Percentiles rank a stretch among this genome's conserved stretches.
Evolutionary conservation across 1,140 invertebrate species (phyloP).

Genomic region (Bombyx mandarina): DNA sequence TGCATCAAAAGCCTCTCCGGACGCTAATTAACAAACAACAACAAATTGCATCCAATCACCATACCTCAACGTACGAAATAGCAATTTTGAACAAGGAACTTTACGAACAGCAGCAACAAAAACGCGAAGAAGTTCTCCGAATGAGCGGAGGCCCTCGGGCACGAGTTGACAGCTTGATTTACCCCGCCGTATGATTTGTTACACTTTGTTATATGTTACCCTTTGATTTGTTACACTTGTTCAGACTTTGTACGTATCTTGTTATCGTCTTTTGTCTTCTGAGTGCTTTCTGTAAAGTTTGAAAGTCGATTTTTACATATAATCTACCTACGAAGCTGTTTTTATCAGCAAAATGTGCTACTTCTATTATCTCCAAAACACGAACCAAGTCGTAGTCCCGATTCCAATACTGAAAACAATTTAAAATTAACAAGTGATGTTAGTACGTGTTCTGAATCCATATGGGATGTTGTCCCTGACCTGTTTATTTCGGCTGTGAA

Average conservation of each 20-base stretch:
- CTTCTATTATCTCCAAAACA: too few species aligned
- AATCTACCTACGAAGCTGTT: too few species aligned
- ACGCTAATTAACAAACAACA: too few species aligned
- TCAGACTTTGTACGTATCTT: conserved; percentile 6
- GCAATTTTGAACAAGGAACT: conserved; percentile 13
- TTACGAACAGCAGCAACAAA: background rate
- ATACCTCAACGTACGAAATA: conserved; percentile 11
- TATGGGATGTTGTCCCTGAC: too few species aligned
- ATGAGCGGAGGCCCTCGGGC: conserved; percentile 5
- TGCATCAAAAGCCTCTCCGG: background rate
- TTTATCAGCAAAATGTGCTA: too few species aligned
- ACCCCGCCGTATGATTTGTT: conserved; percentile 32
- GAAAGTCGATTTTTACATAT: background rate
- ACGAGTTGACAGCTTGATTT: conserved; percentile 32
- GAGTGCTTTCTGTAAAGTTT: background rate
- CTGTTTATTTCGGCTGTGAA: too few species aligned
- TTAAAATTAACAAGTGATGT: too few species aligned
- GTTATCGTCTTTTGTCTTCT: too few species aligned
- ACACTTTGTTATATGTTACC: conserved; percentile 27
- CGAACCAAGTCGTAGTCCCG: too few species aligned
- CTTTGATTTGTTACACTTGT: conserved; percentile 27
- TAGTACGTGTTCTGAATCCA: too few species aligned
- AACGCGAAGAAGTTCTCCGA: too few species aligned
- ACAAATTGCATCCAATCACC: conserved; percentile 16
- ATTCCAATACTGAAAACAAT: too few species aligned